Evolutionary conservation across 2,797 vertebrate species (phyloP).

Genomic region (Australoheros facetus): DNA sequence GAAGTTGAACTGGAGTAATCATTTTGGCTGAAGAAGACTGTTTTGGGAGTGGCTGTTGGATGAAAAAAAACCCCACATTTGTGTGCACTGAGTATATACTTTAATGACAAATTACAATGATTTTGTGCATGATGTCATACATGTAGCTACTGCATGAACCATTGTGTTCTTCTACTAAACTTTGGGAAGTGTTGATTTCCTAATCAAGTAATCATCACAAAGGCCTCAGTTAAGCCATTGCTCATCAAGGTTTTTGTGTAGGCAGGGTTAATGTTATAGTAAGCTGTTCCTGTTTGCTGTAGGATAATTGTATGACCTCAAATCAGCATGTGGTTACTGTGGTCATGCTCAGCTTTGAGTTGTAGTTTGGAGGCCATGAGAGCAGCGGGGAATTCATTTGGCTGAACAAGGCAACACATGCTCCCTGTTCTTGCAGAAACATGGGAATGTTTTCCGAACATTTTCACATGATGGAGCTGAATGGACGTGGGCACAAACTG

Average conservation of each 20-base stretch:
- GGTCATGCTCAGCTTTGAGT: conserved; percentile 55
- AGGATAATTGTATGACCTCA: conserved; percentile 62
- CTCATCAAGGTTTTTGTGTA: conserved; percentile 33
- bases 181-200: conserved; percentile 37
- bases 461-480: conserved; percentile 40
- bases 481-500: conserved; percentile 39
- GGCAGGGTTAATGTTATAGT: conserved; percentile 40
- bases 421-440: conserved; percentile 43
- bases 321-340: conserved; percentile 60
- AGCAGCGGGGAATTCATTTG: conserved; percentile 47
- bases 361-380: conserved; percentile 51
- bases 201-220: conserved; percentile 45
- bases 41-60: conserved; percentile 35
- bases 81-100: not conserved
- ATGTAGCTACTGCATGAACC: conserved; percentile 11
- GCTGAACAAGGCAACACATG: conserved; percentile 35
- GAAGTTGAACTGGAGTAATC: conserved; percentile 34
- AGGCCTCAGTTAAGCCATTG: conserved; percentile 10
- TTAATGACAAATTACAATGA: conserved; percentile 13
- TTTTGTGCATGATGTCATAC: conserved; percentile 48
- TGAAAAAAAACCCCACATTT: conserved; percentile 33
- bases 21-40: conserved; percentile 35
- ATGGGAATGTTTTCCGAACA: conserved; percentile 49
- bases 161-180: conserved; percentile 15
- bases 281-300: conserved; percentile 32